A percentile compares a stretch with the other conserved stretches of the same genome.
These are phyloP conservation scores for Australoheros scitulus DNA, from an alignment of 2,113 vertebrate species.

Conservation along the genomic window DNA sequence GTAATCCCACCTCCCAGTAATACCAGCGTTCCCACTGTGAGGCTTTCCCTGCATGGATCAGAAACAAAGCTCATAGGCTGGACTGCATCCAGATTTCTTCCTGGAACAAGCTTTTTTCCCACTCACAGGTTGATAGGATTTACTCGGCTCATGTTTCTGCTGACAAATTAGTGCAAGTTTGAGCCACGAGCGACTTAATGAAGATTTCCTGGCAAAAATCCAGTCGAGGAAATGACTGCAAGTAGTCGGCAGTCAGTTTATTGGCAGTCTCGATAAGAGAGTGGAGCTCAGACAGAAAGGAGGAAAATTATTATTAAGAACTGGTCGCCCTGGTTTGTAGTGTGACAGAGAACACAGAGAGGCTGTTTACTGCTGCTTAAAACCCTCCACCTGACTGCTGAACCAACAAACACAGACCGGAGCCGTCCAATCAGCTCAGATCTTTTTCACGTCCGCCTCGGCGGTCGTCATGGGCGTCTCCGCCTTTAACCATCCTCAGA, in stretches of 20 bases:
- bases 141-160: not conserved
- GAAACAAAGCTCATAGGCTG: not conserved
- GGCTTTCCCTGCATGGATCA: not conserved
- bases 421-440: not conserved
- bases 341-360: not conserved
- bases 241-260: rapidly evolving
- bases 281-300: not conserved
- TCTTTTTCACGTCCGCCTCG: not conserved
- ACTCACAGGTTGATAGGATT: not conserved
- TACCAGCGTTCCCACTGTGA: not conserved
- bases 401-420: not conserved
- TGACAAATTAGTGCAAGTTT: not conserved
- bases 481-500: not conserved
- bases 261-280: too few relatives aligned
- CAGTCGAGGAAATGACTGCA: not conserved
- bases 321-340: not conserved
- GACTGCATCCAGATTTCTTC: too few relatives aligned
- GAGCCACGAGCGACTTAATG: not conserved
- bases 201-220: not conserved
- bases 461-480: not conserved
- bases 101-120: not conserved
- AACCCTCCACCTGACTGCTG: not conserved
- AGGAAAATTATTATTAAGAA: not conserved
- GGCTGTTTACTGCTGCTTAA: not conserved
- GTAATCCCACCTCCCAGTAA: not conserved